A percentile compares a stretch with the other conserved stretches of the same genome.
phyloP scores from a whole-genome alignment of 2,113 vertebrate genomes.

The Paramisgurnus dabryanus region DNA sequence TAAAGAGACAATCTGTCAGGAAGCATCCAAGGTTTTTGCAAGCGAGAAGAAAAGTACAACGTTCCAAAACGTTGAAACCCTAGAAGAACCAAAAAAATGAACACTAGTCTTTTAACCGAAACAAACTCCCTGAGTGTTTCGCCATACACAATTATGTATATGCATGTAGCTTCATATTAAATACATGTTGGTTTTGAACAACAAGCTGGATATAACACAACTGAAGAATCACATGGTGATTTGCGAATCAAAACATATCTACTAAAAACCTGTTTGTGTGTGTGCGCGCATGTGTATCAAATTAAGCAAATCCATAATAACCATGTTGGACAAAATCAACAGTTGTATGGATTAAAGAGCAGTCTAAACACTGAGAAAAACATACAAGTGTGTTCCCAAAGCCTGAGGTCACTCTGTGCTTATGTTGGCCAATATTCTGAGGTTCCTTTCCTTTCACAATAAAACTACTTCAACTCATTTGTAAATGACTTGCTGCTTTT shows the following conservation, averaged over 20 bases:
- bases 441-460: constrained; percentile 28
- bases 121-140: no score
- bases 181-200: background rate
- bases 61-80: no score
- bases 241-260: background rate
- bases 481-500: constrained; percentile 37
- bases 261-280: background rate
- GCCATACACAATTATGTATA: background rate
- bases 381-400: constrained; percentile 26
- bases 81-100: no score
- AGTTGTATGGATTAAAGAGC: constrained; percentile 3
- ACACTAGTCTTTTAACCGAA: no score
- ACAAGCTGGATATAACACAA: background rate
- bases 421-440: constrained; percentile 32
- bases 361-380: constrained; percentile 10
- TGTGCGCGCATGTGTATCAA: constrained; percentile 12
- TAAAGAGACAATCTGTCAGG: background rate
- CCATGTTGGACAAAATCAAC: constrained; percentile 11
- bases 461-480: constrained; percentile 34
- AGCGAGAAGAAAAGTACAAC: no score
- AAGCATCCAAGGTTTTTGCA: no score
- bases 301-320: constrained; percentile 3
- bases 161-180: background rate
- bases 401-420: constrained; percentile 39
- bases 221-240: background rate